Evolutionary conservation across 2,113 vertebrate species (phyloP), one percentile per base, ranked within the genome.

Genomic region (Psophia crepitans): DNA sequence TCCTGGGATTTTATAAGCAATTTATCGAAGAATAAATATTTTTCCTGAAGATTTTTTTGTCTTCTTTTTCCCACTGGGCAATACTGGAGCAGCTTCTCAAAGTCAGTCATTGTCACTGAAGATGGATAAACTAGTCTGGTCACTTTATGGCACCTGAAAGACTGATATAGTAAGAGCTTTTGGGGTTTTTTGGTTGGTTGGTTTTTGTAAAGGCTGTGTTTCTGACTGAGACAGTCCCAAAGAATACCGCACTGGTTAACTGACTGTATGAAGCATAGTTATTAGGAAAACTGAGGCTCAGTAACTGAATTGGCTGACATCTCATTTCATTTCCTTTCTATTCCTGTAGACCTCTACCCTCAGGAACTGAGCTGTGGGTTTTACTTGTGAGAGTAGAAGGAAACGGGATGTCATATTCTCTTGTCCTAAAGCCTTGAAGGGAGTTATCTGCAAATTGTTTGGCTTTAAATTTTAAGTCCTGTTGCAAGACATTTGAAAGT

Each of bases 291-390:
- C 6, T 41, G 54, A 71, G 18, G 39, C 63, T 77, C 32, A 19
- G 41, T 39, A 78, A 58, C 20, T 49, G 68, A 79, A 64, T 27
- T 89, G 81, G 86, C 88, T 69, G 94, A 78, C 64, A 84, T 93
- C 56, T 88, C 37, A 63, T 88, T 93, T 87, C 20, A 87, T 97
- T 96, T 96, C 82, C 77, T 88, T 77, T 85, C 15, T 43, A 44
- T 90, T 56, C 54, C 17, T 54, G 48, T 68, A 93, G 70, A 63
- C 24, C 54, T 89, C 60, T 93, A 58, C 28, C 39, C 56, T 96
- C 70, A 86, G 87, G 87, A 92, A 85, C 70, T 43, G 44, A 80
- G 70, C 43, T 95, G 68, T 94, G 87, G 41, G 39, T 96, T 96
- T 96, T 94, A 91, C 41, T 91, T 46, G 12, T 75, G 53, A 73